Evolutionary conservation across 64 coral and sea anemone genomes (phyloP).

Genomic region (Montipora capricornis): DNA sequence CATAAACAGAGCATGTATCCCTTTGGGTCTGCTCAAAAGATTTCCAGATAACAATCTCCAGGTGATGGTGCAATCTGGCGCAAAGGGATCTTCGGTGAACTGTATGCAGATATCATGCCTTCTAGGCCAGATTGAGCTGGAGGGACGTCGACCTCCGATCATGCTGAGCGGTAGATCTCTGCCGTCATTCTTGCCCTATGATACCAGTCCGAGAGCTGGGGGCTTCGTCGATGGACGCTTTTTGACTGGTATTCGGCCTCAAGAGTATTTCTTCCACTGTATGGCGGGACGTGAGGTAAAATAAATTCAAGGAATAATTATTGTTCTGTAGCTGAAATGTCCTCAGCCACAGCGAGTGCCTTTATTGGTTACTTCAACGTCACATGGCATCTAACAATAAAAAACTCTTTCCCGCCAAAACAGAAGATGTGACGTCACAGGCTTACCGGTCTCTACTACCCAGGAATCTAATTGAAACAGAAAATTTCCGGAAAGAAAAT

Average conservation of each 20-base stretch:
- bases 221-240: conserved; percentile 98
- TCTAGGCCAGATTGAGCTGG: conserved; percentile 94
- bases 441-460: too few species aligned
- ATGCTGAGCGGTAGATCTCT: conserved; percentile 96
- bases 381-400: too few species aligned
- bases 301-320: too few species aligned
- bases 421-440: too few species aligned
- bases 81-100: conserved; percentile 94
- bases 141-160: conserved; percentile 91
- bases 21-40: conserved; percentile 74
- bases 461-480: too few species aligned
- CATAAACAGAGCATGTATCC: conserved; percentile 95
- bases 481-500: too few species aligned
- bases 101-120: conserved; percentile 98
- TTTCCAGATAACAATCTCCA: conserved; percentile 97
- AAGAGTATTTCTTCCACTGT: conserved; percentile 99
- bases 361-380: too few species aligned
- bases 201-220: conserved; percentile 91
- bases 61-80: conserved; percentile 93
- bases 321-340: too few species aligned
- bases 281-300: conserved; percentile 98
- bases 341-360: too few species aligned
- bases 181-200: conserved; percentile 95
- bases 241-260: conserved; percentile 93
- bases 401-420: too few species aligned